Evolutionary conservation across 2,113 vertebrate genomes (phyloP).

Genomic region (Cettia cetti): DNA sequence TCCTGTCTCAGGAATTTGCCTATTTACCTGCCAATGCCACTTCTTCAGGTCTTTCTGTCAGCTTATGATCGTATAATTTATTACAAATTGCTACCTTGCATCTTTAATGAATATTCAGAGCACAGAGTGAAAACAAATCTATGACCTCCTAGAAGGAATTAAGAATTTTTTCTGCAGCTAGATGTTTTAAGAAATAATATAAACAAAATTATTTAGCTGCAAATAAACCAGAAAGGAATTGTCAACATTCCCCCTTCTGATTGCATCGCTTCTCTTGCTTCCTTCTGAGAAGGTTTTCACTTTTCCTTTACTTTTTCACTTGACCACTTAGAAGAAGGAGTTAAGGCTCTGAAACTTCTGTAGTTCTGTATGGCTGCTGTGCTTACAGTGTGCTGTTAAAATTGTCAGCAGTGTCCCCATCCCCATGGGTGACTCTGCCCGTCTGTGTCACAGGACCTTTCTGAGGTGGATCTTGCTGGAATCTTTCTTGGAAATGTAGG

Average conservation of each 20-base stretch:
- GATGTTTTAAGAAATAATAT: neutral
- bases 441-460: neutral
- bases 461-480: neutral
- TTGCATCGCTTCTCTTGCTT: neutral
- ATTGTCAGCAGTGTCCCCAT: neutral
- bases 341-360: neutral
- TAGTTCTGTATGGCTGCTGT: neutral
- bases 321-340: neutral
- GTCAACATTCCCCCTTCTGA: neutral
- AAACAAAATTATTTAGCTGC: neutral
- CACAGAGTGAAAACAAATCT: neutral
- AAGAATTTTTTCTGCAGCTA: neutral
- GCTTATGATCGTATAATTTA: neutral
- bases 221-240: neutral
- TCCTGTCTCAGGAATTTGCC: neutral
- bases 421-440: accelerated
- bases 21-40: neutral
- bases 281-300: neutral
- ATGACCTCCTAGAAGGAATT: neutral
- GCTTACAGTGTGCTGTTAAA: neutral
- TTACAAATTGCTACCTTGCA: neutral
- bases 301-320: neutral
- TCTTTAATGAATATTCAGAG: neutral
- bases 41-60: neutral
- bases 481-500: neutral